Conservation (phyloP, 2,113 vertebrate species). For the Dromiciops gliroides region DNA sequence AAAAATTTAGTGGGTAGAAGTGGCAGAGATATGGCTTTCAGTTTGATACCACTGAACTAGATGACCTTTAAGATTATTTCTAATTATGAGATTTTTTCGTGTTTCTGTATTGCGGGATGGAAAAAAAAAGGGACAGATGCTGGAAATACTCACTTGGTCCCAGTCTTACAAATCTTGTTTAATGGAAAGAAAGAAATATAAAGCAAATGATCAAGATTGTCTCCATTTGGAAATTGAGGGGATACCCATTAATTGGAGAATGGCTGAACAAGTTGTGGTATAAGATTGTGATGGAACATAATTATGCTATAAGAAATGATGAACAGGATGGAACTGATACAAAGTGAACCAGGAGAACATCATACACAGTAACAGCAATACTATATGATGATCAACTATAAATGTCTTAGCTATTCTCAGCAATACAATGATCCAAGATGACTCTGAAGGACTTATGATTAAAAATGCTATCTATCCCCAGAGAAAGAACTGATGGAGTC, state of each 20-base stretch:
- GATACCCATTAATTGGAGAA: background rate
- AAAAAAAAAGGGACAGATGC: background rate
- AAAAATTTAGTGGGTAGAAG: background rate
- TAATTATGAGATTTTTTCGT: background rate
- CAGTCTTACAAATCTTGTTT: background rate
- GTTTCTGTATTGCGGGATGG: background rate
- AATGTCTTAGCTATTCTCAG: background rate
- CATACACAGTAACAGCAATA: background rate
- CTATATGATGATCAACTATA: background rate
- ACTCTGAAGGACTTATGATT: too few species aligned
- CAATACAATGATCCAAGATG: too few species aligned
- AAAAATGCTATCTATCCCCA: too few species aligned
- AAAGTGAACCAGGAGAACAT: background rate
- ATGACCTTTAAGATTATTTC: background rate
- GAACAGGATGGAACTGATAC: background rate
- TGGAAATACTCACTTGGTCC: background rate
- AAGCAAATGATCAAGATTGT: background rate
- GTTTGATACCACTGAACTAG: background rate
- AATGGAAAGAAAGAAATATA: background rate
- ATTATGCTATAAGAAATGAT: background rate
- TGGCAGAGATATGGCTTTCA: background rate
- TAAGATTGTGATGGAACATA: background rate
- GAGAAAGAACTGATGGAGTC: too few species aligned
- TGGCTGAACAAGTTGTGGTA: background rate
- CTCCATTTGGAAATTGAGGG: background rate